Percentiles rank a stretch among this genome's conserved stretches.
These are phyloP conservation scores for Xestia sexstrigata DNA, from an alignment of 2,888 invertebrate species.

Conservation along the genomic window DNA sequence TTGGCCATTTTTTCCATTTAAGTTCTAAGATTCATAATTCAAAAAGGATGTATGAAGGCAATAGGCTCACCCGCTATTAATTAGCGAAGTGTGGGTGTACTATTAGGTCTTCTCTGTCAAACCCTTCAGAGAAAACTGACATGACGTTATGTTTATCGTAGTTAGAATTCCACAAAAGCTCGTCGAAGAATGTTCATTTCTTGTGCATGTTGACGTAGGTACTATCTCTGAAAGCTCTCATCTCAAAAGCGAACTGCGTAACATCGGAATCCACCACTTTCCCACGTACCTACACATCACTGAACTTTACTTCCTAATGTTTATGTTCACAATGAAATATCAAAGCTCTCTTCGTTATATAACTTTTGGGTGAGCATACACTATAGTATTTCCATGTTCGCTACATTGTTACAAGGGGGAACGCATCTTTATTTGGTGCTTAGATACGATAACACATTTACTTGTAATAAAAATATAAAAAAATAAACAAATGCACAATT, in stretches of 20 bases:
- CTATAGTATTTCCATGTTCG: background rate
- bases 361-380: slow-evolving; percentile 10
- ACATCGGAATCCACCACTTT: slow-evolving; percentile 57
- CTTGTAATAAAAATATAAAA: background rate
- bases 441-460: background rate
- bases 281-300: slow-evolving; percentile 49
- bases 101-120: background rate
- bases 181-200: slow-evolving; percentile 24
- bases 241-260: slow-evolving; percentile 33
- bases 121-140: background rate
- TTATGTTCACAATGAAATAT: slow-evolving; percentile 65
- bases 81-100: background rate
- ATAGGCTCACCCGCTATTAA: background rate
- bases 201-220: slow-evolving; percentile 10
- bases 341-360: slow-evolving; percentile 60
- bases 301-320: slow-evolving; percentile 61
- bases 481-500: background rate
- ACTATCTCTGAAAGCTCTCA: slow-evolving; percentile 30
- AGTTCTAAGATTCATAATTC: background rate
- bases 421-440: background rate
- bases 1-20: background rate
- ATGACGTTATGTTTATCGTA: background rate
- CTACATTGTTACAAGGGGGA: background rate
- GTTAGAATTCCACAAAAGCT: slow-evolving; percentile 13
- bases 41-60: background rate